Base-by-base conservation (phyloP, 2,888 invertebrate genomes). In the Calliphora vomitoria region DNA sequence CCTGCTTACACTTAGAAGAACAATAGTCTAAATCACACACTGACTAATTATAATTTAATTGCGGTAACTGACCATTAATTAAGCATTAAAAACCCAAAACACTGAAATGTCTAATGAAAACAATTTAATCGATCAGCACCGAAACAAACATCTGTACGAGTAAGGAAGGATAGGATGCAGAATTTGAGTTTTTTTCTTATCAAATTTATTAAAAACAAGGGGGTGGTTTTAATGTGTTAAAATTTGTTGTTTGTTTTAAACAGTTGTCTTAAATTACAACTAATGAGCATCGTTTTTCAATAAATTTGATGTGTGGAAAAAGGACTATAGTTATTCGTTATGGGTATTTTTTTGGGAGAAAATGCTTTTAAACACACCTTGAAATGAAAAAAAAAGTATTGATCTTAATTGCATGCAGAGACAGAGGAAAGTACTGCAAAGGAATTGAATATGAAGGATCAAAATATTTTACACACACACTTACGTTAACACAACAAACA, bases 191-290 rank as follows among this genome's bases (percentile, higher is more conserved):
- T 44, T 44, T 13, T 44, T 44, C 13, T 53, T 8, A 20, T 64
- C 25, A 44, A 25, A 31, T 64, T 50, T 64, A 81, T 58, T 68
- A 75, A 38, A 55, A 50, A 10, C n/a, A 60, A 38, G 75, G 44
- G 68, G 76, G 76, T 53, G 66, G 31, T 64, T 87, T 75, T 82
- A 82, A 79, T 82, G 85, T 87, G 82, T 87, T 85, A 85, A 79
- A 85, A 78, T 74, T 82, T 72, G 41, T 72, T 79, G 55, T 83
- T 66, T 64, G 8, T n/a, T 8, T 47, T 84, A 87, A 66, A 58
- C 84, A 85, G 82, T 85, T 89, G 88, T 89, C 89, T 89, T 89
- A 90, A 90, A 90, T 89, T 89, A 89, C 89, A 87, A 89, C 88
- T 90, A 90, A 90, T 90, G 90, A 89, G 86, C 84, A 89, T 88